Percentiles rank a stretch among this genome's conserved stretches.
Conservation (phyloP, 2,797 vertebrate genomes). For the Leptoclinus maculatus region DNA sequence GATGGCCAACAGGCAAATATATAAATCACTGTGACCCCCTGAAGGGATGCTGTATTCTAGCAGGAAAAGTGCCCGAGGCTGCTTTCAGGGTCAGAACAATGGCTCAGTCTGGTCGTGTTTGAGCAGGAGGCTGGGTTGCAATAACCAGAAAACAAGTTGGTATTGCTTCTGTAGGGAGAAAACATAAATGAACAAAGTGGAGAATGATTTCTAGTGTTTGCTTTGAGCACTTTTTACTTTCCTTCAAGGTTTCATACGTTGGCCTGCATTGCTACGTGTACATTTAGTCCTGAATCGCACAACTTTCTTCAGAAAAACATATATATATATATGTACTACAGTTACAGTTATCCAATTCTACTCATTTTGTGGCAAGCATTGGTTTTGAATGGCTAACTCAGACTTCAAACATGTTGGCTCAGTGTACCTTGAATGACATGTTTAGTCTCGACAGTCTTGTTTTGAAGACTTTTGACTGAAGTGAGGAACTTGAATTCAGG, state of each 20-base stretch:
- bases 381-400: neutral
- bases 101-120: constrained; percentile 66
- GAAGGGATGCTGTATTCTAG: constrained; percentile 15
- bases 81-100: constrained; percentile 47
- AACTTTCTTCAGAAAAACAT: neutral
- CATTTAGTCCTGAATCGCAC: neutral
- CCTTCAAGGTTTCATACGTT: neutral
- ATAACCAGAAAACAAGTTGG: constrained; percentile 27
- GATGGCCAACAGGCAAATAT: constrained; percentile 26
- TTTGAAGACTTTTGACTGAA: constrained; percentile 1
- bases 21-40: constrained; percentile 44
- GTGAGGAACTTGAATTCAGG: neutral
- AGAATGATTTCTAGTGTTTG: neutral
- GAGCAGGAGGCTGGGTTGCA: constrained; percentile 46
- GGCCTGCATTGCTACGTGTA: neutral
- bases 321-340: too few relatives aligned
- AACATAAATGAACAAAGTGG: constrained; percentile 10
- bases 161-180: neutral
- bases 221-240: neutral
- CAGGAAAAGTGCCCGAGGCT: neutral
- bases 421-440: neutral
- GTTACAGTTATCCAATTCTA: neutral
- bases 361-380: neutral
- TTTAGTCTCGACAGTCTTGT: constrained; percentile 14
- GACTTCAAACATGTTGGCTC: neutral